phyloP scores from a whole-genome alignment of 35 echinoderm and acorn worm species.

The Chiridota heheva region DNA sequence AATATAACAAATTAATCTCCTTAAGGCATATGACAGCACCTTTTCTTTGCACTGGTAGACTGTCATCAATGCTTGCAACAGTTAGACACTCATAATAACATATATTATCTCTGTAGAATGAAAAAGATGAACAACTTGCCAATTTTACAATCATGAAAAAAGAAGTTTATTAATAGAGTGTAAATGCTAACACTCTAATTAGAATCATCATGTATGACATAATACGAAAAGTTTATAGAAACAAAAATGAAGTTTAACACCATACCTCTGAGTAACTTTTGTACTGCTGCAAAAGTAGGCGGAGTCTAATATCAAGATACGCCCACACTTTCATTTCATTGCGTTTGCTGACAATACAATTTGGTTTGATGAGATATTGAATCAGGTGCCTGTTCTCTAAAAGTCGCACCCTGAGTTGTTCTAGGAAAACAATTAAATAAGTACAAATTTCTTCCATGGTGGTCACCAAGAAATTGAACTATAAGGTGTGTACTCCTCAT shows the following conservation, averaged over 20 bases:
- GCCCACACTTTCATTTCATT: conserved; percentile 85
- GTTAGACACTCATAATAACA: no score
- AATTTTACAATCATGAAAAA: not conserved
- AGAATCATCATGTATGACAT: not conserved
- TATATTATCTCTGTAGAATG: no score
- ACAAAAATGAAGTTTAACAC: not conserved
- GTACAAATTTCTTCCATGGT: no score
- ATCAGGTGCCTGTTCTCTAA: conserved; percentile 37
- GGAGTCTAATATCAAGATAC: conserved; percentile 78
- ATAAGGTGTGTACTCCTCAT: no score
- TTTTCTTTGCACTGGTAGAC: no score
- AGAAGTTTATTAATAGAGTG: no score
- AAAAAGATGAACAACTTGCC: not conserved
- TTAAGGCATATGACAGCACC: no score
- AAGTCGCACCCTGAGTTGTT: conserved; percentile 40
- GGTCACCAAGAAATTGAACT: no score
- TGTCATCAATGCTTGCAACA: no score
- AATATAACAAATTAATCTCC: no score
- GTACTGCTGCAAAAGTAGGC: conserved; percentile 74
- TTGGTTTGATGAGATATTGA: conserved; percentile 39
- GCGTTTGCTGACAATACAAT: conserved; percentile 68
- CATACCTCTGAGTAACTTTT: conserved; percentile 73
- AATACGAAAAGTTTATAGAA: not conserved
- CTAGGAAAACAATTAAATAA: conserved; percentile 21
- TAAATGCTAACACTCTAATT: no score